Base-by-base conservation (phyloP, 2,888 invertebrate species). In the Ephialtes manifestator region DNA sequence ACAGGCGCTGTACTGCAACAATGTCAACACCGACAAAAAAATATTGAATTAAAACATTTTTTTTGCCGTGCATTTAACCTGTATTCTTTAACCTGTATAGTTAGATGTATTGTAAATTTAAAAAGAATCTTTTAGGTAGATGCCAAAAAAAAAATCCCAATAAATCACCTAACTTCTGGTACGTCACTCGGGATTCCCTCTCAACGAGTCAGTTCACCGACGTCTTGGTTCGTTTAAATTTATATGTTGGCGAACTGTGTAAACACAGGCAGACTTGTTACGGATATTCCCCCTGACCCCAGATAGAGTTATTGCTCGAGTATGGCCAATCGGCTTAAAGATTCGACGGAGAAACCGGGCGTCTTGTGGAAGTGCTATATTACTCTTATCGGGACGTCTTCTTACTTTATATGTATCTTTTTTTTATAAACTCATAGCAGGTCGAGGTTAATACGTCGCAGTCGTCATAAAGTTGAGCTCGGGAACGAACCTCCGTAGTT, bases 311-410 rank as follows among this genome's bases (percentile, higher is more conserved):
- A 63, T 48, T 58, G 71, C 39, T 81, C 24, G 58, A n/a, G 35
- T 39, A 70, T 71, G 53, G 43, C 63, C 68, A 76, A 70, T 81
- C 70, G 43, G 60, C 63, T 46, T 11, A 31, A 68, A 39, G 68
- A 48, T 58, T 46, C 48, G 55, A 70, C 74, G 63, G 51, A 67
- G 51, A 67, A 43, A 18, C 63, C 48, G n/a, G 39, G 28, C 11
- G 58, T 20, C 20, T 15, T 31, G 51, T 24, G 58, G 65, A 58
- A 18, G 48, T 48, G 20, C 72, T 65, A 72, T 68, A 43, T 20
- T 51, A 43, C 43, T 72, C 76, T 85, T 85, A 85, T 85, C 85
- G 51, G 13, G 7, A n/a, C 13, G 48, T 43, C 77, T 55, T 84
- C 31, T 70, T 70, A 74, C 60, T 77, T 46, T 74, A 58, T 48